Base-by-base conservation (phyloP, 2,888 invertebrate species). In the Drosophila anomelani region DNA sequence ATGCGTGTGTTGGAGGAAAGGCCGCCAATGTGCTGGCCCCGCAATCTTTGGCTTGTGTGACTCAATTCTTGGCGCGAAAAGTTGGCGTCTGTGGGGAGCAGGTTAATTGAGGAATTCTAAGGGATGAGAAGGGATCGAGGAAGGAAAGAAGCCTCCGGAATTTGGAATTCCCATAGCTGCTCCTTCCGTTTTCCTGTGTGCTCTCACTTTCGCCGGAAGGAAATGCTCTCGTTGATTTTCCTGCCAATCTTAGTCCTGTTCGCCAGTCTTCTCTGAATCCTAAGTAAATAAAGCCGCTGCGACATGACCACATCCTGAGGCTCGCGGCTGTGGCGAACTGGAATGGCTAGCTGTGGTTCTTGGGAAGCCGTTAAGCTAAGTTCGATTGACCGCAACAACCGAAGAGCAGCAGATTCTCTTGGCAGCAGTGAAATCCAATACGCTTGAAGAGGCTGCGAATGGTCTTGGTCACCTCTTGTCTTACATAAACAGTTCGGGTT, bases 11-110 rank as follows among this genome's bases (percentile, higher is more conserved):
- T 32, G 17, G 23, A 20, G 51, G 46, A 38, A 60, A 80, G 80
- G 85, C 78, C 86, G 86, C 80, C 83, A 85, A 79, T 79, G 85
- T 69, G 73, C 79, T 51, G 61, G 56, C 41, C 72, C 29, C 47
- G 53, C 71, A 62, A 66, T 74, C 67, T 36, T 23, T 23, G 20
- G 66, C 53, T 68, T 80, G 53, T 73, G 84, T 83, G 84, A 84
- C 88, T 86, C 88, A 88, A 79, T 85, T 86, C 75, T 86, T 86
- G 85, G 85, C 85, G 85, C 85, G 85, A 89, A 86, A 67, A 87
- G 57, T 89, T 87, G 89, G 85, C 85, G 85, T 86, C 85, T 44
- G 70, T 46, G 76, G 82, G 81, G 81, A 75, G 76, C 76, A 74
- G 83, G 77, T 75, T 74, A 71, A 81, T 32, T 41, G 61, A 41